Percentiles rank a stretch among this genome's conserved stretches.
Evolutionary conservation across 2,797 vertebrate genomes (phyloP).

Genomic region (Danionella dracula): DNA sequence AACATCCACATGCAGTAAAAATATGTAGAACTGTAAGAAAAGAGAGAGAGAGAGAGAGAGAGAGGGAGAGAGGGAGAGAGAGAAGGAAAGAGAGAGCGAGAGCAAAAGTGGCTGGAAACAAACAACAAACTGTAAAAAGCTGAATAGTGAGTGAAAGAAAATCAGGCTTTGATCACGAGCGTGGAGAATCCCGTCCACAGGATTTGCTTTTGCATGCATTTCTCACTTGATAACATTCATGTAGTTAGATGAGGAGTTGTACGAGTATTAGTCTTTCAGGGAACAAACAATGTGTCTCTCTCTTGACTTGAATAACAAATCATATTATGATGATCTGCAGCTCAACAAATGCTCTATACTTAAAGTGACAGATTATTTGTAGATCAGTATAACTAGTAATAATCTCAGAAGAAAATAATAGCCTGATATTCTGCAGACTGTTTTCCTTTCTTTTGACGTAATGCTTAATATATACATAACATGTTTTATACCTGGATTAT

Average conservation of each 20-base stretch:
- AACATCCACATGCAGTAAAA: background rate
- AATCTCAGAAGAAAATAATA: constrained; percentile 1
- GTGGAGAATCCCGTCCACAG: constrained; percentile 83
- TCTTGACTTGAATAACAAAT: constrained; percentile 41
- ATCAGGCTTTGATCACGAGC: constrained; percentile 84
- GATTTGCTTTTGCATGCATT: constrained; percentile 84
- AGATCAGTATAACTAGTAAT: constrained; percentile 25
- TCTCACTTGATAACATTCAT: constrained; percentile 82
- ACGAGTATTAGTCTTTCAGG: constrained; percentile 76
- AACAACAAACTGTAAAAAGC: constrained; percentile 73
- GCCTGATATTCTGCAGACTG: background rate
- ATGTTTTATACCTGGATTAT: no score
- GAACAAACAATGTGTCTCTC: constrained; percentile 72
- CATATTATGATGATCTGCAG: constrained; percentile 12
- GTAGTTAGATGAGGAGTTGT: constrained; percentile 80
- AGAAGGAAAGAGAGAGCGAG: constrained; percentile 27
- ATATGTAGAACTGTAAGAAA: background rate
- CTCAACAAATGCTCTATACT: background rate
- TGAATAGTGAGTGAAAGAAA: constrained; percentile 76
- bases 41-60: constrained; percentile 34
- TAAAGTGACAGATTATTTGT: constrained; percentile 29
- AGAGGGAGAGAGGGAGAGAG: background rate
- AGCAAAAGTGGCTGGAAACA: constrained; percentile 67
- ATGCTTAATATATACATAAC: no score
- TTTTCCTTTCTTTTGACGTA: constrained; percentile 7